A percentile compares a stretch with the other conserved stretches of the same genome.
Conservation (phyloP, 2,113 vertebrate genomes). For the Pavo muticus region DNA sequence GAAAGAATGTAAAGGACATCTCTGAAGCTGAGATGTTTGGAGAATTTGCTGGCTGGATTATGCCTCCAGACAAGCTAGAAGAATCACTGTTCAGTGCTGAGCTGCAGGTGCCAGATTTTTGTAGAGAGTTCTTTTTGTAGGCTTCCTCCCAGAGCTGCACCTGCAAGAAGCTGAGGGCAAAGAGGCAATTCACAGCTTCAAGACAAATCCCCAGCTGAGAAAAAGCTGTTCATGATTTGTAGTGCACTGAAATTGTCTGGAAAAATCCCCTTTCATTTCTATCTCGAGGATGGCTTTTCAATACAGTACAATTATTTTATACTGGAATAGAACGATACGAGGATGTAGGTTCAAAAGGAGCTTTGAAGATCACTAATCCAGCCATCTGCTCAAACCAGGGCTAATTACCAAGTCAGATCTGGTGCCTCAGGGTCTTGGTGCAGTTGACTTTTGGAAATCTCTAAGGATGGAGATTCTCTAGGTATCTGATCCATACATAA, state of each 20-base stretch:
- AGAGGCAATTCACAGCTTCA: conserved; percentile 20
- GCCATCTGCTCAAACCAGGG: not conserved
- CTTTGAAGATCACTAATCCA: not conserved
- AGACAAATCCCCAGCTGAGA: not conserved
- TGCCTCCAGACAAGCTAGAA: not conserved
- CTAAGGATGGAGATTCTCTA: not conserved
- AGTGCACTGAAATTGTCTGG: not conserved
- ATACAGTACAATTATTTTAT: not conserved
- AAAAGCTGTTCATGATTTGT: not conserved
- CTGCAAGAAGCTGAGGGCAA: conserved; percentile 16
- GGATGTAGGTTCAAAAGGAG: not conserved
- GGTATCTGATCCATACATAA: rapidly evolving
- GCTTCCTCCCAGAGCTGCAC: not conserved
- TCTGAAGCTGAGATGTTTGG: not conserved
- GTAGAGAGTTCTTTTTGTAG: not conserved
- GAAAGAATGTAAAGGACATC: not conserved
- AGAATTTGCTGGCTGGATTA: not conserved
- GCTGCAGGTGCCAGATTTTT: not conserved
- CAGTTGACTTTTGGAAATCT: not conserved
- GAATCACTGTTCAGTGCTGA: not conserved
- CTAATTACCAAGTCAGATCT: not conserved
- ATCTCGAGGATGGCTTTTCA: not conserved
- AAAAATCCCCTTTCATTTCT: not conserved
- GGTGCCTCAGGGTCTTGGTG: not conserved
- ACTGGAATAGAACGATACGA: not conserved